Evolutionary conservation across 2,888 invertebrate genomes (phyloP).

Genomic region (Limnephilus marmoratus): DNA sequence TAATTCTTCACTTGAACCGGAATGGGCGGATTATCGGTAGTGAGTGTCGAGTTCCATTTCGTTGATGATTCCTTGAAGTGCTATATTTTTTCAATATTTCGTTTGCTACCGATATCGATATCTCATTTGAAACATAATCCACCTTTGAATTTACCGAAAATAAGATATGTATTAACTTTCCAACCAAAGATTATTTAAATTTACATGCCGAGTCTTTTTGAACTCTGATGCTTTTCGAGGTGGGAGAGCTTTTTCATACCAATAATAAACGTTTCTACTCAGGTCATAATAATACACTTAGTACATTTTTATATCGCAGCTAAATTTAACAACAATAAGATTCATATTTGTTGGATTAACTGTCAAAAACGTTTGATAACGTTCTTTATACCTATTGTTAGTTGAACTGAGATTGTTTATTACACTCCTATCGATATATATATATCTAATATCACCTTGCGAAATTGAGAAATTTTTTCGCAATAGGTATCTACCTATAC

Average conservation of each 20-base stretch:
- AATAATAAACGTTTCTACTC: neutral
- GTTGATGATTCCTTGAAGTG: neutral
- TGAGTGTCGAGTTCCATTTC: neutral
- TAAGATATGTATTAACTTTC: neutral
- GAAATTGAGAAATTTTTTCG: too few species aligned
- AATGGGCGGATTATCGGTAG: slow-evolving; percentile 15
- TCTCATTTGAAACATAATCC: neutral
- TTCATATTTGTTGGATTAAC: neutral
- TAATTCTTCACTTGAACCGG: neutral
- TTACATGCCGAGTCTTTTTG: neutral
- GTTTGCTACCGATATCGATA: neutral
- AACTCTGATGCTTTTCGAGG: neutral
- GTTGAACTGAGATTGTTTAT: too few species aligned
- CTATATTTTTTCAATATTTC: neutral
- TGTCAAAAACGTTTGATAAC: too few species aligned
- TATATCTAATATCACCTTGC: too few species aligned
- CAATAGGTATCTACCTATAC: too few species aligned
- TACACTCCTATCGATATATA: too few species aligned
- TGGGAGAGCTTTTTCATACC: neutral
- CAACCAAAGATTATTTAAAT: neutral
- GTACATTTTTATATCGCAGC: too few species aligned
- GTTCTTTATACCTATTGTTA: too few species aligned
- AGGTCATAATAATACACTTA: neutral
- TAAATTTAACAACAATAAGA: neutral
- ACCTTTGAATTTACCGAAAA: neutral